phyloP scores from a whole-genome alignment of 2,797 vertebrate species.

The Cyclura pinguis region DNA sequence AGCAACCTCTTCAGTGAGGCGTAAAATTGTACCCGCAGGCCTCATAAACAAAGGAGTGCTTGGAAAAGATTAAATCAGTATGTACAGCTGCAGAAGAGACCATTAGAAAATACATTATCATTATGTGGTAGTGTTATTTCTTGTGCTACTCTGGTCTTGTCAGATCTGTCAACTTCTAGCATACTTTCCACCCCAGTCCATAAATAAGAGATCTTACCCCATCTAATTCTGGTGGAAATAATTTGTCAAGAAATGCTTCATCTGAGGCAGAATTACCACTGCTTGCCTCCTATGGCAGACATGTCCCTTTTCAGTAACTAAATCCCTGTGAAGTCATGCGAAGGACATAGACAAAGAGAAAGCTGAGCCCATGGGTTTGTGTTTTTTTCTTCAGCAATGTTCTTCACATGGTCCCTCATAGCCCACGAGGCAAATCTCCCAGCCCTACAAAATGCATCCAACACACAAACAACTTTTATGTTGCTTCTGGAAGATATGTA shows the following conservation, averaged over 20 bases:
- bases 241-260: slow-evolving; percentile 61
- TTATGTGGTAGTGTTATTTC: slow-evolving; percentile 77
- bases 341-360: slow-evolving; percentile 26
- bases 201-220: slow-evolving; percentile 61
- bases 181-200: slow-evolving; percentile 24
- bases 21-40: slow-evolving; percentile 90
- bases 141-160: slow-evolving; percentile 74
- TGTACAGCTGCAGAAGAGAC: slow-evolving; percentile 83
- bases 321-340: not conserved
- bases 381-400: not conserved
- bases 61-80: slow-evolving; percentile 87
- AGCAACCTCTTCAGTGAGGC: slow-evolving; percentile 89
- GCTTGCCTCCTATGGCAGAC: slow-evolving; percentile 51
- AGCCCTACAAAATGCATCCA: not conserved
- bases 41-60: slow-evolving; percentile 86
- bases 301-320: slow-evolving; percentile 65
- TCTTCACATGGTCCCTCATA: not conserved
- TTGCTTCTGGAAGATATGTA: not conserved
- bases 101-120: slow-evolving; percentile 83
- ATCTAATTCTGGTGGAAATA: slow-evolving; percentile 32
- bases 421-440: not conserved
- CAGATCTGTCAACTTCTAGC: slow-evolving; percentile 73
- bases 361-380: not conserved
- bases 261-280: slow-evolving; percentile 66
- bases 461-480: not conserved